phyloP scores from a whole-genome alignment of 2,113 vertebrate species.

The Anolis carolinensis region DNA sequence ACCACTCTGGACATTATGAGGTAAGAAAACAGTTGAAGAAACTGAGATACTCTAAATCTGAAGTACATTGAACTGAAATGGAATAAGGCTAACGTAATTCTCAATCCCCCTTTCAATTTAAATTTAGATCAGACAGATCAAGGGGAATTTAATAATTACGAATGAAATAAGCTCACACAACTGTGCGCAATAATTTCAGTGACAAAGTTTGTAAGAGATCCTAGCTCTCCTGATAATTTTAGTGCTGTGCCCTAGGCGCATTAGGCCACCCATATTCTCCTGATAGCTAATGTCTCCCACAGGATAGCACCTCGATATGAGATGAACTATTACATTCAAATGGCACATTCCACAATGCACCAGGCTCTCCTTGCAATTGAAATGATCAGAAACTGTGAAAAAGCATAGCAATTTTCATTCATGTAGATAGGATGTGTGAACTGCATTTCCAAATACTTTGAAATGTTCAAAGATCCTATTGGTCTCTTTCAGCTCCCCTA shows the following conservation, averaged over 20 bases:
- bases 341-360: neutral
- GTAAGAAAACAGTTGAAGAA: neutral
- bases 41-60: neutral
- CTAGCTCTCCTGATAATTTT: neutral
- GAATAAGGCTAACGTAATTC: neutral
- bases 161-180: constrained; percentile 2
- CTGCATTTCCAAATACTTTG: neutral
- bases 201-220: neutral
- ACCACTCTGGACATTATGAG: neutral
- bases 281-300: neutral
- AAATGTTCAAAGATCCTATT: neutral
- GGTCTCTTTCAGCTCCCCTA: neutral
- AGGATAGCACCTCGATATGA: neutral
- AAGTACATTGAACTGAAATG: neutral
- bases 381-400: neutral
- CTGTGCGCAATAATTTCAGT: neutral
- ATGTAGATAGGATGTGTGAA: neutral
- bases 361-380: neutral
- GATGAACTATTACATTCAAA: neutral
- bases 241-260: neutral
- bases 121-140: constrained; percentile 11
- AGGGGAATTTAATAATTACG: neutral
- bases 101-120: constrained; percentile 3
- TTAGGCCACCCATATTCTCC: neutral
- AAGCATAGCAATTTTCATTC: neutral